Percentiles rank a stretch among this genome's conserved stretches.
phyloP scores from a whole-genome alignment of 2,113 vertebrate genomes.

The Mustelus asterias region DNA sequence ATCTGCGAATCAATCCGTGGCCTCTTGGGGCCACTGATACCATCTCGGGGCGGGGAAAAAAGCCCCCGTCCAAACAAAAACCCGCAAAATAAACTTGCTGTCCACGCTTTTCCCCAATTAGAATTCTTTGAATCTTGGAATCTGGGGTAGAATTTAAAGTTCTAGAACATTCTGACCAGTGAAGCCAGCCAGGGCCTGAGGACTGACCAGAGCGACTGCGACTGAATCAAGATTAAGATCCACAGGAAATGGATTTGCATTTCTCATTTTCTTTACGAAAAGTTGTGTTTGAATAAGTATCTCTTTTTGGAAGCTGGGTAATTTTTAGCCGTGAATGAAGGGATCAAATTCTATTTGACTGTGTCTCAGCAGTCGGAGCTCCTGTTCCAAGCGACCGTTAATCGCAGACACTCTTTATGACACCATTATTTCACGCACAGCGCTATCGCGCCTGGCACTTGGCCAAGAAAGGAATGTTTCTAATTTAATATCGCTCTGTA shows the following conservation, averaged over 20 bases:
- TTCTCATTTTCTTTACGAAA: not conserved
- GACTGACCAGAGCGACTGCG: not conserved
- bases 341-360: not conserved
- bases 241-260: not conserved
- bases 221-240: not conserved
- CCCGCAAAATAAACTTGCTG: not conserved
- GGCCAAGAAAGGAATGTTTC: conserved; percentile 14
- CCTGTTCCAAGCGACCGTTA: not conserved
- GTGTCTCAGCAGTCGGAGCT: not conserved
- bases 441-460: not conserved
- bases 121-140: not conserved
- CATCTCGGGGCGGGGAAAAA: not conserved
- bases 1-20: not conserved
- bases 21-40: not conserved
- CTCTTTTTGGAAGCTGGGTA: not conserved
- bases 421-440: not conserved
- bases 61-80: not conserved
- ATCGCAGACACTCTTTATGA: not conserved
- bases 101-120: not conserved
- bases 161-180: not conserved
- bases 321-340: not conserved
- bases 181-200: not conserved
- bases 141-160: not conserved
- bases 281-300: not conserved
- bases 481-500: conserved; percentile 32